These are phyloP conservation scores for Miltochrista miniata DNA, from an alignment of 2,888 invertebrate species.

Conservation along the genomic window DNA sequence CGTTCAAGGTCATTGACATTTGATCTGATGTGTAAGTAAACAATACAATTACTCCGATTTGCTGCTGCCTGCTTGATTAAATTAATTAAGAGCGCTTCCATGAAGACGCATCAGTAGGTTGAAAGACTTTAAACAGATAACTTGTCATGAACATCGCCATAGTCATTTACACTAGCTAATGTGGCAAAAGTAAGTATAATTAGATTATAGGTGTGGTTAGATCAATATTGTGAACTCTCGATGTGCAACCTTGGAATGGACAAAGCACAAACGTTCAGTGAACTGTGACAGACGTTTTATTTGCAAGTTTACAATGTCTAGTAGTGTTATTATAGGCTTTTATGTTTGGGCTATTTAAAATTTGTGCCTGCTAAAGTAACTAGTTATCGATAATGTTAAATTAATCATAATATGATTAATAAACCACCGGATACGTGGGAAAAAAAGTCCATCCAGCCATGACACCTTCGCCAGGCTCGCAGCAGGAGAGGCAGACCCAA, in stretches of 20 bases:
- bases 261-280: conserved; percentile 35
- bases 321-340: too few relatives aligned
- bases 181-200: conserved; percentile 31
- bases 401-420: too few relatives aligned
- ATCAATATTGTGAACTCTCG: conserved; percentile 40
- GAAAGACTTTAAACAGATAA: not conserved
- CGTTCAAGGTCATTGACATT: conserved; percentile 40
- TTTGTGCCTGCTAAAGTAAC: too few relatives aligned
- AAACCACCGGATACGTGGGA: too few relatives aligned
- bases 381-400: too few relatives aligned
- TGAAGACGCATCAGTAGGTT: conserved; percentile 11
- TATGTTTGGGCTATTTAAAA: too few relatives aligned
- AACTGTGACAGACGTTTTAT: conserved; percentile 28
- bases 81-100: conserved; percentile 37
- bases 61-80: conserved; percentile 26
- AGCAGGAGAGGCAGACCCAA: too few relatives aligned
- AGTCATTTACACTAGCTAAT: conserved; percentile 7
- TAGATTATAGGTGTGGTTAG: conserved; percentile 39
- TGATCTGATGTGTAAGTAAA: conserved; percentile 44
- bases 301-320: not conserved
- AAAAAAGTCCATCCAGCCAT: too few relatives aligned
- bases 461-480: too few relatives aligned
- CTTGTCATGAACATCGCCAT: not conserved
- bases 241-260: conserved; percentile 37
- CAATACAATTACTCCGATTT: conserved; percentile 39